A percentile compares a stretch with the other conserved stretches of the same genome.
Evolutionary conservation across 2,888 invertebrate species (phyloP).

Genomic region (Conus canariensis): DNA sequence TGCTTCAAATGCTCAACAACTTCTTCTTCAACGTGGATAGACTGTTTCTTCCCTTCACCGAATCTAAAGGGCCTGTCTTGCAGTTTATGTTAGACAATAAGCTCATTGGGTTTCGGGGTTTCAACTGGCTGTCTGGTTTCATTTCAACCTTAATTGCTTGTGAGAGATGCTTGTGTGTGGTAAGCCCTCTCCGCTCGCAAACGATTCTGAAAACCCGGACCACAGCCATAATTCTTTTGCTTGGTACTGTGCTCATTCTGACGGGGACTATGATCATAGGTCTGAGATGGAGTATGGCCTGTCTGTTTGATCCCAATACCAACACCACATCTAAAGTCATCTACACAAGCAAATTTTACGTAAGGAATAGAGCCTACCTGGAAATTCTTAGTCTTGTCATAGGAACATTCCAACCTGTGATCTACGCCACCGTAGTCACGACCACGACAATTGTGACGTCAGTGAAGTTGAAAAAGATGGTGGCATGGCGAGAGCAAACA

Average conservation of each 20-base stretch:
- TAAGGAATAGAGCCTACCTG: neutral
- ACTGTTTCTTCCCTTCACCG: no score
- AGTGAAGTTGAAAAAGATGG: conserved; percentile 8
- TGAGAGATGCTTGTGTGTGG: neutral
- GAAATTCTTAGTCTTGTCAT: neutral
- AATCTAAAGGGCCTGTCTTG: no score
- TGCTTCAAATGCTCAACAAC: neutral
- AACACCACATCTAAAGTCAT: neutral
- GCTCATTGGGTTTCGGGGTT: no score
- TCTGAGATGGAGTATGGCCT: neutral
- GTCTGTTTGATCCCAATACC: neutral
- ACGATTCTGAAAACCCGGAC: neutral
- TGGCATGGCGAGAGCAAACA: neutral
- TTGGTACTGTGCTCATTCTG: neutral
- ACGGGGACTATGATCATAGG: neutral
- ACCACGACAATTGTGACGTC: neutral
- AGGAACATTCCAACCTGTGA: neutral
- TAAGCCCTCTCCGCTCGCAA: neutral
- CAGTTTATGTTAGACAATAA: no score
- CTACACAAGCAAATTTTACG: neutral
- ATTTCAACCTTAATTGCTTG: neutral
- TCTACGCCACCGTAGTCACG: neutral
- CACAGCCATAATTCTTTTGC: neutral
- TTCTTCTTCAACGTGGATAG: no score
- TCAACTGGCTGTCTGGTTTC: neutral